Evolutionary conservation across 2,888 invertebrate species (phyloP).

Genomic region (Volucella inflata): DNA sequence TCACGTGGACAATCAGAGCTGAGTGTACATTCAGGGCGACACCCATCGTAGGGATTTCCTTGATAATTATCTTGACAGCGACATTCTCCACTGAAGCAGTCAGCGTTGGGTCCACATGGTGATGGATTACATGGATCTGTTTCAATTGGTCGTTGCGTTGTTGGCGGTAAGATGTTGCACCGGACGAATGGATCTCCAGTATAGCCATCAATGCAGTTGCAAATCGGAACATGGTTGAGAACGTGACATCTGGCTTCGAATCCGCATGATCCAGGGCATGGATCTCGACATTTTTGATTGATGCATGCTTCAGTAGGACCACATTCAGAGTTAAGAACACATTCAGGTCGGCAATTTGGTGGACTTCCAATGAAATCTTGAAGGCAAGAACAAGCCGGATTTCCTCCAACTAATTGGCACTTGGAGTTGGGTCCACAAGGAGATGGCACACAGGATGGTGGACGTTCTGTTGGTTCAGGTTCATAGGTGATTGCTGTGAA

Average conservation of each 20-base stretch:
- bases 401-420: constrained; percentile 89
- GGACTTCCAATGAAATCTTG: constrained; percentile 91
- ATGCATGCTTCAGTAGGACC: constrained; percentile 90
- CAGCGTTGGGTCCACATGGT: constrained; percentile 91
- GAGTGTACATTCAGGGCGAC: constrained; percentile 90
- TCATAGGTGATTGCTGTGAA: constrained; percentile 77
- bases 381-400: constrained; percentile 91
- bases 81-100: constrained; percentile 88
- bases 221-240: constrained; percentile 91
- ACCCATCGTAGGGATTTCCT: constrained; percentile 88
- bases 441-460: constrained; percentile 91
- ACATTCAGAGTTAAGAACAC: constrained; percentile 91
- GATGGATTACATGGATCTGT: constrained; percentile 88
- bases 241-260: constrained; percentile 91
- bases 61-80: constrained; percentile 89
- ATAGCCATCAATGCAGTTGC: constrained; percentile 89
- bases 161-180: constrained; percentile 86
- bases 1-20: constrained; percentile 89
- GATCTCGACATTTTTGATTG: constrained; percentile 91
- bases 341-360: constrained; percentile 92
- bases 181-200: constrained; percentile 92
- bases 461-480: constrained; percentile 85
- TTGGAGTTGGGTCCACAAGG: constrained; percentile 94
- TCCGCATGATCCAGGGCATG: constrained; percentile 93
- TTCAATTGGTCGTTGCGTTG: constrained; percentile 83